Evolutionary conservation across 2,797 vertebrate species (phyloP), one percentile per base, ranked within the genome.

Genomic region (Enteromius viviparus): DNA sequence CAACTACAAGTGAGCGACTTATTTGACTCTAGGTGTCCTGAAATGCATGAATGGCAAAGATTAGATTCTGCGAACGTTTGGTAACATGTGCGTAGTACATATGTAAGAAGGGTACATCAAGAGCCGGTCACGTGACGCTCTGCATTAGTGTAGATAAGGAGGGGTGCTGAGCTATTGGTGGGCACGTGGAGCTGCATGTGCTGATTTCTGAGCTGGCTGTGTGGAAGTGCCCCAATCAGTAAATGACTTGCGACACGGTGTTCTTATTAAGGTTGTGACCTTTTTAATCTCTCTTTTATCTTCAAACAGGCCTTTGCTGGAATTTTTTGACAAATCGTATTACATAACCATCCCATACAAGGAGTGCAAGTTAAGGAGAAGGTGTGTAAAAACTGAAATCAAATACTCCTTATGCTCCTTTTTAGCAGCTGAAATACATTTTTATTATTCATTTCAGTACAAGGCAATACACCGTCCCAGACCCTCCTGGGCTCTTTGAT

Each of bases 401-500:
- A 14, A 34, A 26, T 11, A 1, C 8, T 8, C 4, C 55, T n/a
- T 45, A 3, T 8, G 47, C 2, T 29, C 47, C 62, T 32, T 19
- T 42, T 77, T 8, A 21, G 8, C 23, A 9, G 42, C 23, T 34
- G 15, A 5, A 70, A 60, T 40, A 34, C 8, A 34, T 26, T 1
- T 19, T 1, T 19, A 1, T 66, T 14, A 23, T 21, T 76, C 0
- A 82, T 81, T 89, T 80, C 83, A 99, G 98, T 72, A 96, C 92
- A 0, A 94, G 97, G 1, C 93, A 89, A 45, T 99, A 99, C 90
- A 92, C 92, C 0, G 93, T 98, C 1, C 97, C 97, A 0, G 98
- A 99, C 82, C 96, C 97, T 0, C 97, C 97, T 0, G 97, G 97
- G 15, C 93, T 99, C 82, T 99, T 99, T 0, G 96, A 98, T 0